Evolutionary conservation across 2,888 invertebrate species (phyloP).

Genomic region (Polydrusus cervinus): DNA sequence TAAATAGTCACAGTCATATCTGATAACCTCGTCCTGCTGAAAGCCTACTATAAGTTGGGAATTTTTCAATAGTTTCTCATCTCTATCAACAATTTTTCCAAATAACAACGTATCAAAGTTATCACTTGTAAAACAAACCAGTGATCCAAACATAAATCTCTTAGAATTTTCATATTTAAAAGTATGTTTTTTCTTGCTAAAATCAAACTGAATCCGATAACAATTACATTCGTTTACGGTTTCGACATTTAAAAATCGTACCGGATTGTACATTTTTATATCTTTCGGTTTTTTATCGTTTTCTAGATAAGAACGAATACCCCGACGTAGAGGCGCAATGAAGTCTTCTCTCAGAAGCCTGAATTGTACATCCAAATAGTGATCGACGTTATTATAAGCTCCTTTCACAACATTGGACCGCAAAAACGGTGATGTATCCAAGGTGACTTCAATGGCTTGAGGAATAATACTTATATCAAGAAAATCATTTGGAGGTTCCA

Average conservation of each 20-base stretch:
- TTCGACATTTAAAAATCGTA: slow-evolving; percentile 47
- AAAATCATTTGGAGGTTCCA: slow-evolving; percentile 68
- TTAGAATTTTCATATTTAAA: slow-evolving; percentile 74
- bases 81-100: slow-evolving; percentile 79
- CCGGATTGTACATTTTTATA: slow-evolving; percentile 25
- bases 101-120: slow-evolving; percentile 81
- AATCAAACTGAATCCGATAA: slow-evolving; percentile 57
- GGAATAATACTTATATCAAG: slow-evolving; percentile 75
- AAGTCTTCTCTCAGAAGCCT: slow-evolving; percentile 87
- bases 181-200: slow-evolving; percentile 60
- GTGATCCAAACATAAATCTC: slow-evolving; percentile 81
- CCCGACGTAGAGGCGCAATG: slow-evolving; percentile 81
- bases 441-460: slow-evolving; percentile 68
- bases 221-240: slow-evolving; percentile 56
- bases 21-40: slow-evolving; percentile 71
- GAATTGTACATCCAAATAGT: slow-evolving; percentile 89
- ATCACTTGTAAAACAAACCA: slow-evolving; percentile 82
- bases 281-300: slow-evolving; percentile 9
- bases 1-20: slow-evolving; percentile 65
- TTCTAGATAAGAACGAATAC: slow-evolving; percentile 24
- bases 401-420: slow-evolving; percentile 78
- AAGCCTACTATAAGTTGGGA: slow-evolving; percentile 73
- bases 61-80: slow-evolving; percentile 73
- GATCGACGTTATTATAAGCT: slow-evolving; percentile 77
- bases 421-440: slow-evolving; percentile 69